Conservation (phyloP, 2,888 invertebrate species). For the Drosophila nigricruria region DNA sequence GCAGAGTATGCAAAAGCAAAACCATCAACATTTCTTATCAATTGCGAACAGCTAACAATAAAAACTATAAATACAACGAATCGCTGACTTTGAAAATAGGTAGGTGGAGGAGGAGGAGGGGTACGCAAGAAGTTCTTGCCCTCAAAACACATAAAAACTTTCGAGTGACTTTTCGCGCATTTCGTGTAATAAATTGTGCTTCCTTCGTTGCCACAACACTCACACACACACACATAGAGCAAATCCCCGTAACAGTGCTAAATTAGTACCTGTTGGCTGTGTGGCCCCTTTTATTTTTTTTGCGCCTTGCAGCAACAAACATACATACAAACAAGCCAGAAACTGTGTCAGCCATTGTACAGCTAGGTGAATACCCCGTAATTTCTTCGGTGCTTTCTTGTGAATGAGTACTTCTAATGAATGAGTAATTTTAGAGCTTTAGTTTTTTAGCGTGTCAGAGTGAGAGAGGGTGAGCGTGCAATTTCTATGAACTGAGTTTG, state of each 20-base stretch:
- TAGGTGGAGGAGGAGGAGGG: conserved; percentile 5
- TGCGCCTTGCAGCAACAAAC: conserved; percentile 42
- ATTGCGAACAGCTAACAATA: conserved; percentile 56
- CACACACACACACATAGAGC: conserved; percentile 22
- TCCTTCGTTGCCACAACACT: conserved; percentile 53
- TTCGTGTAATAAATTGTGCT: conserved; percentile 72
- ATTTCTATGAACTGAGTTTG: neutral
- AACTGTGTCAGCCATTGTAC: conserved; percentile 15
- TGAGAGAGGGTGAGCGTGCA: neutral
- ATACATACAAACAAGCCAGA: conserved; percentile 29
- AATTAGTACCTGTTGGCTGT: conserved; percentile 76
- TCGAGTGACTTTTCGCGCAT: conserved; percentile 65
- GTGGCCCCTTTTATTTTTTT: conserved; percentile 32
- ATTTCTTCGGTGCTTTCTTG: neutral
- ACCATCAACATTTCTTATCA: conserved; percentile 65
- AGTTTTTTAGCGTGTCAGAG: neutral
- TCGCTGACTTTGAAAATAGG: conserved; percentile 40
- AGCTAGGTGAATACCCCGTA: conserved; percentile 30
- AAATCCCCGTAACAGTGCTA: conserved; percentile 58
- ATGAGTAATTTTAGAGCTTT: neutral
- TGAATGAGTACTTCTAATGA: neutral
- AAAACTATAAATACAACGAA: conserved; percentile 70
- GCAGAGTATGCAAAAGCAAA: conserved; percentile 60
- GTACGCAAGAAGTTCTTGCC: conserved; percentile 2
- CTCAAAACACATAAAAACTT: conserved; percentile 31